Evolutionary conservation across 2,797 vertebrate species (phyloP), one percentile per base, ranked within the genome.

Genomic region (Silurus aristotelis): DNA sequence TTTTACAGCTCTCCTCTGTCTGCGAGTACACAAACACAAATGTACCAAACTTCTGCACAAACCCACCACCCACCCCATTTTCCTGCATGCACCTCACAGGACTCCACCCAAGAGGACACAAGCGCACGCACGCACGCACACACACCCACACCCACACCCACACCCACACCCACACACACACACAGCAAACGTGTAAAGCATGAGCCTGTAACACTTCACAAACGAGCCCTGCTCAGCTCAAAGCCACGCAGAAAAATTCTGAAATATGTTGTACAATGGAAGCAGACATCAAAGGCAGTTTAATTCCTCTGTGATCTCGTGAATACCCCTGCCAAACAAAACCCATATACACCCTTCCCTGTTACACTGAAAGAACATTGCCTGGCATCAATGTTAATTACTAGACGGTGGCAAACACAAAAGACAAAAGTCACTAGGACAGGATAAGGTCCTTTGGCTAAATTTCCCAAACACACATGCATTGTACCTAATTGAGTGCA

Each of bases 201-300:
- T 25, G 43, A 92, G 91, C 85, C 81, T 27, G 91, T 90, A 93
- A 91, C 90, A 92, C 92, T 92, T 91, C 14, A 15, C 68, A 71
- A 60, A 72, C 15, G 5, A 60, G 55, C n/a, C 48, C 9, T n/a
- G 27, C 56, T 91, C 93, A 92, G 91, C 93, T 91, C 89, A 89
- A 92, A 92, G 94, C 94, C 95, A 95, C 95, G 95, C 93, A 94
- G 93, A 94, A 94, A 95, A 94, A 95, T 95, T 95, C 94, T 93
- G 93, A 95, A 95, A 93, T 94, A 93, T 94, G 92, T 95, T 95
- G 95, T 95, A 95, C 94, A 95, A 94, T 95, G 95, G 93, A 94
- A 95, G 95, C 95, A 95, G 95, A 95, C 94, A 95, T 96, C 95
- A 96, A 95, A 96, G 94, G 89, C 92, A 85, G 93, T 92, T 93